Evolutionary conservation across 2,113 vertebrate species (phyloP).

Genomic region (Cheirogaleus medius): DNA sequence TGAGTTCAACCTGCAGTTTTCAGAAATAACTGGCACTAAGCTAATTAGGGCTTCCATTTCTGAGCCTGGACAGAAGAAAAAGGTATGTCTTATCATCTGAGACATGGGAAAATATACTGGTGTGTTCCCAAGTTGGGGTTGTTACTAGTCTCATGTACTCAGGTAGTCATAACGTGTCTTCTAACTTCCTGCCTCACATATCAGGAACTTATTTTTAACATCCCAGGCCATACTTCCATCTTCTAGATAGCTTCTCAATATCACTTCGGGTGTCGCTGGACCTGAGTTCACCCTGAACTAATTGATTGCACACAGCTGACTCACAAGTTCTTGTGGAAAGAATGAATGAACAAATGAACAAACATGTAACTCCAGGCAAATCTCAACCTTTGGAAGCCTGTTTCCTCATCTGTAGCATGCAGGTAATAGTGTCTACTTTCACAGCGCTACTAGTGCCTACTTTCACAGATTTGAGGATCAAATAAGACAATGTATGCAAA

Average conservation of each 20-base stretch:
- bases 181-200: not conserved
- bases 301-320: not conserved
- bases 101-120: not conserved
- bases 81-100: not conserved
- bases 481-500: not conserved
- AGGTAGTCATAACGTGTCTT: not conserved
- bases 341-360: not conserved
- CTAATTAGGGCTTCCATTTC: not conserved
- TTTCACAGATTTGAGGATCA: not conserved
- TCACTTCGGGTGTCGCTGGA: not conserved
- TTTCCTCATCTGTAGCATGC: not conserved
- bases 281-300: not conserved
- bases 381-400: not conserved
- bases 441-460: not conserved
- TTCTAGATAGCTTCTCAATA: not conserved
- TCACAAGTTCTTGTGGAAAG: not conserved
- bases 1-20: constrained; percentile 1
- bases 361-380: not conserved
- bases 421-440: not conserved
- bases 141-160: not conserved
- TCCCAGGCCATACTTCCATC: not conserved
- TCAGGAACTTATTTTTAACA: not conserved
- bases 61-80: not conserved
- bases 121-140: not conserved
- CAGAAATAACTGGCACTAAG: not conserved